A percentile compares a stretch with the other conserved stretches of the same genome.
These are phyloP conservation scores for Prionace glauca DNA, from an alignment of 2,797 vertebrate species.

Conservation along the genomic window DNA sequence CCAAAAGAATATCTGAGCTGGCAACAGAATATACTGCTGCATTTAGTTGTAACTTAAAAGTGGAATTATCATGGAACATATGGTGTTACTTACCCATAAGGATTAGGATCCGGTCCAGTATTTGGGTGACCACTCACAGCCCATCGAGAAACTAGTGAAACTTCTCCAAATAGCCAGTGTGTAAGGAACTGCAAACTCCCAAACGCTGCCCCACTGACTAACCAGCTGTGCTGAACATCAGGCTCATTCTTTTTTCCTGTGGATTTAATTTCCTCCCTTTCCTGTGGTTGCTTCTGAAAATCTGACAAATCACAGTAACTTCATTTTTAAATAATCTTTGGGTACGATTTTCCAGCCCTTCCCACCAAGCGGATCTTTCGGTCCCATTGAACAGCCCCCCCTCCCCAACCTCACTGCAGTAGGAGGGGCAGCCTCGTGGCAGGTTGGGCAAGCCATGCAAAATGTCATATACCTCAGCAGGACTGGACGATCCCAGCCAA, in stretches of 20 bases:
- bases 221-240: conserved; percentile 43
- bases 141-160: conserved; percentile 60
- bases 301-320: background rate
- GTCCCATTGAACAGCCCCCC: too few relatives aligned
- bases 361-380: too few relatives aligned
- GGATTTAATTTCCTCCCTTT: background rate
- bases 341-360: too few relatives aligned
- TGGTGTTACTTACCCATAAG: conserved; percentile 54
- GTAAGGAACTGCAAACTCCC: conserved; percentile 58
- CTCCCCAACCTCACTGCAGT: too few relatives aligned
- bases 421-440: too few relatives aligned
- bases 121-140: conserved; percentile 60
- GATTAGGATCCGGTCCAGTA: conserved; percentile 60
- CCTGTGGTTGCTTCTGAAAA: conserved; percentile 6
- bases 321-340: background rate
- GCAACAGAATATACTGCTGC: background rate
- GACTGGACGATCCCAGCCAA: too few relatives aligned
- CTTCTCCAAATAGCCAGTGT: conserved; percentile 62
- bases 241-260: conserved; percentile 20
- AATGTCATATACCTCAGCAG: too few relatives aligned
- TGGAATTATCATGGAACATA: background rate
- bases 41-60: background rate
- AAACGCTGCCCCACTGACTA: conserved; percentile 53
- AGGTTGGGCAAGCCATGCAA: too few relatives aligned
- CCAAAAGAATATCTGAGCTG: background rate